phyloP scores from a whole-genome alignment of 2,113 vertebrate species.

The Lucifuga dentata region DNA sequence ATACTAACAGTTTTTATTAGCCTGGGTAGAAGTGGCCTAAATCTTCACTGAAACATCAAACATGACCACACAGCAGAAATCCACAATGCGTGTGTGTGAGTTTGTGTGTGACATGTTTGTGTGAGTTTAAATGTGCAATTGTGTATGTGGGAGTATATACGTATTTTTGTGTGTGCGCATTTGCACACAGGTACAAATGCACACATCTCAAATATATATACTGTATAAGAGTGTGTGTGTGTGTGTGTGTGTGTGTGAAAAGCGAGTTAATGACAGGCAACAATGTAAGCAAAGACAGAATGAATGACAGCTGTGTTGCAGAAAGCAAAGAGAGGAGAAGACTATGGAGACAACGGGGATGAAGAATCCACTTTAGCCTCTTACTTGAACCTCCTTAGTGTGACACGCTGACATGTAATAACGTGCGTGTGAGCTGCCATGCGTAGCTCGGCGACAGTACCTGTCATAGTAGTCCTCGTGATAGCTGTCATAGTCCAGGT shows the following conservation, averaged over 20 bases:
- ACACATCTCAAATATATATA: too few relatives aligned
- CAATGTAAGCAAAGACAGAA: constrained; percentile 23
- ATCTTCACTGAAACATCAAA: neutral
- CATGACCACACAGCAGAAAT: neutral
- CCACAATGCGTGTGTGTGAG: neutral
- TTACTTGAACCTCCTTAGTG: constrained; percentile 24
- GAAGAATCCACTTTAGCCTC: constrained; percentile 30
- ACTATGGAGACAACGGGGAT: constrained; percentile 21
- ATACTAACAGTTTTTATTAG: too few relatives aligned
- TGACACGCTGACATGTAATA: constrained; percentile 45
- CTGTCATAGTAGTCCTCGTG: constrained; percentile 86
- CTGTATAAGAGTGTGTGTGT: neutral
- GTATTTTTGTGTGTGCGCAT: neutral
- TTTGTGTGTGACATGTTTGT: too few relatives aligned
- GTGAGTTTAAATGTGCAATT: neutral
- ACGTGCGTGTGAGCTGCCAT: constrained; percentile 40
- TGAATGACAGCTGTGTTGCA: constrained; percentile 49
- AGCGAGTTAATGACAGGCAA: constrained; percentile 8
- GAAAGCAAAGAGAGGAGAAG: constrained; percentile 15
- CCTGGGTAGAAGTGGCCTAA: too few relatives aligned
- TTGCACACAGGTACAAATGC: too few relatives aligned
- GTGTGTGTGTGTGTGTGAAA: neutral
- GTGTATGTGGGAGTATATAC: neutral
- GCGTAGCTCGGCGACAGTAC: constrained; percentile 70
- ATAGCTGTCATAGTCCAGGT: constrained; percentile 85